These are phyloP conservation scores for Synergus laeviventris DNA, from an alignment of 2,888 invertebrate species.

Conservation along the genomic window DNA sequence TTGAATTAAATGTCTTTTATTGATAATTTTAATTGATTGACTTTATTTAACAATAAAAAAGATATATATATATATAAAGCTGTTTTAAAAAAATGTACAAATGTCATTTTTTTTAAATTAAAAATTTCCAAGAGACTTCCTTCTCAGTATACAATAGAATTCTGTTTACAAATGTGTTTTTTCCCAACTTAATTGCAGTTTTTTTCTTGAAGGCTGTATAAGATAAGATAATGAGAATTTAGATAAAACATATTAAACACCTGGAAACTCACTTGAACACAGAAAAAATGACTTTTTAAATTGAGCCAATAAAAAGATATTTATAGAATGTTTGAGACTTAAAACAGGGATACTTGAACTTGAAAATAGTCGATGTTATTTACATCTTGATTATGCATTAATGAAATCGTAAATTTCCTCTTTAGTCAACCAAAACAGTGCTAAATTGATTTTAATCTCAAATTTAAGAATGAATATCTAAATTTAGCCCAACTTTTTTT, in stretches of 20 bases:
- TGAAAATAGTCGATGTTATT: not conserved
- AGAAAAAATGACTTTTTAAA: not conserved
- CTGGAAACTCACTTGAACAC: not conserved
- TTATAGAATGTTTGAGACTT: not conserved
- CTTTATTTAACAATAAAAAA: no score
- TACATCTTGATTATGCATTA: not conserved
- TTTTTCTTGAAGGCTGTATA: not conserved
- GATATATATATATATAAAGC: no score
- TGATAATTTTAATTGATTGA: no score
- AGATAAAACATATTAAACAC: not conserved
- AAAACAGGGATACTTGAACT: conserved; percentile 2
- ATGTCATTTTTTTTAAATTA: no score
- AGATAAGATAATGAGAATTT: not conserved
- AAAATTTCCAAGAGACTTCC: no score
- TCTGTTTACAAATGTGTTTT: not conserved
- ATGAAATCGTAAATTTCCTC: not conserved
- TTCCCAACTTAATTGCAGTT: not conserved
- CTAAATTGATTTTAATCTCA: not conserved
- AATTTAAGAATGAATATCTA: not conserved
- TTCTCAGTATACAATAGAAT: no score
- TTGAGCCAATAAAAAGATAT: not conserved
- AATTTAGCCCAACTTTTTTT: not conserved
- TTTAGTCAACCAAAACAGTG: not conserved
- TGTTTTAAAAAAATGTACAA: no score
- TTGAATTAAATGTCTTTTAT: no score